Conservation (phyloP, 35 echinoderm and acorn worm species). For the Ptychodera flava region DNA sequence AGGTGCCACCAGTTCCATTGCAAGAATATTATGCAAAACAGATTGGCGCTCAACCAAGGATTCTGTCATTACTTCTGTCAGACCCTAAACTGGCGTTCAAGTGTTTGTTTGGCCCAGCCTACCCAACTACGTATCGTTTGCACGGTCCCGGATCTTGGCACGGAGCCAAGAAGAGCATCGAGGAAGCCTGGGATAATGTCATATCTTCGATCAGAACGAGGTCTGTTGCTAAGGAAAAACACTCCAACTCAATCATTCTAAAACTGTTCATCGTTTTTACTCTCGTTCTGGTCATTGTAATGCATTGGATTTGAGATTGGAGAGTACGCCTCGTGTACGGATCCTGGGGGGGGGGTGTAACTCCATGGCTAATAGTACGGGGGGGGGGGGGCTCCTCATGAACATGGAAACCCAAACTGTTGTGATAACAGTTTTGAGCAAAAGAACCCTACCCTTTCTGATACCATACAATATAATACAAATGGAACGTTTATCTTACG, state of each 20-base stretch:
- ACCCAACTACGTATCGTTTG: slow-evolving; percentile 61
- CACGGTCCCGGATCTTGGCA: slow-evolving; percentile 72
- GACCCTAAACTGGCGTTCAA: slow-evolving; percentile 51
- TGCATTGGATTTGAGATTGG: no score
- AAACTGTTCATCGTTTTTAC: neutral
- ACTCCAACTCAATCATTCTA: neutral
- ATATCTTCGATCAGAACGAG: neutral
- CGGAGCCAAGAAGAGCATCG: slow-evolving; percentile 51
- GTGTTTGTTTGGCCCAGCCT: slow-evolving; percentile 49
- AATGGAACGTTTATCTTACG: no score
- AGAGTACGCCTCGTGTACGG: no score
- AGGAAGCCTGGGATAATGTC: slow-evolving; percentile 5
- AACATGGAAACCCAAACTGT: no score
- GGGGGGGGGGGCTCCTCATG: no score
- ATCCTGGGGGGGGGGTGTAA: no score
- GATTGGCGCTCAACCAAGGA: slow-evolving; percentile 41
- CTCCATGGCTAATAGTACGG: no score
- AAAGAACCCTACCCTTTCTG: no score
- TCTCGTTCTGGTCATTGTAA: neutral
- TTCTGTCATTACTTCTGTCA: slow-evolving; percentile 21
- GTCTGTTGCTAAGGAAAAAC: neutral
- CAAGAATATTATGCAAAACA: slow-evolving; percentile 29
- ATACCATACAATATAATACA: no score
- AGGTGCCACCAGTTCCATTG: slow-evolving; percentile 47
- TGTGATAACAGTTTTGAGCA: no score